Percentiles rank a stretch among this genome's conserved stretches.
These are phyloP conservation scores for Synanceia verrucosa DNA, from an alignment of 2,797 vertebrate genomes.

Conservation along the genomic window DNA sequence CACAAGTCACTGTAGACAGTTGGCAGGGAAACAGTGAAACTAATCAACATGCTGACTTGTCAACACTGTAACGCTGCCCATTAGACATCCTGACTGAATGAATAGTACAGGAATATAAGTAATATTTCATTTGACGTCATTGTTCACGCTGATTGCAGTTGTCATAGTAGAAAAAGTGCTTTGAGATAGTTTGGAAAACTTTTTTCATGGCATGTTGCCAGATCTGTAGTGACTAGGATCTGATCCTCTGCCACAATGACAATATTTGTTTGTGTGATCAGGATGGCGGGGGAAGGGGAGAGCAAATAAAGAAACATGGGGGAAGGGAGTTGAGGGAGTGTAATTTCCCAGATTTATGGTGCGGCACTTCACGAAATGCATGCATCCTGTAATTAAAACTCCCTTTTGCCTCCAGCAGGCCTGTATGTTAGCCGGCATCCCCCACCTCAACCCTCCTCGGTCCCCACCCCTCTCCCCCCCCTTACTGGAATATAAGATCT, in stretches of 20 bases:
- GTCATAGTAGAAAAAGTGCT: background rate
- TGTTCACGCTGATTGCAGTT: background rate
- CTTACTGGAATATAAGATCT: slow-evolving; percentile 73
- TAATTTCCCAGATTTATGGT: slow-evolving; percentile 83
- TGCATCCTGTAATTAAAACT: slow-evolving; percentile 87
- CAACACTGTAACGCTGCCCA: background rate
- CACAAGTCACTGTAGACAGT: slow-evolving; percentile 22
- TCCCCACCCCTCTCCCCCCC: slow-evolving; percentile 24
- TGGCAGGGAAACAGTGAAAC: slow-evolving; percentile 13
- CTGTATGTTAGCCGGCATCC: slow-evolving; percentile 70
- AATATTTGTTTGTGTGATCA: slow-evolving; percentile 72
- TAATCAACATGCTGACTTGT: background rate
- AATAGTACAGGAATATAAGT: no score
- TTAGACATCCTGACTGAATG: no score
- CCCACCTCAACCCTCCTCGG: slow-evolving; percentile 45
- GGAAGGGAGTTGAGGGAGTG: slow-evolving; percentile 51
- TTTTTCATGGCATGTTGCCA: background rate
- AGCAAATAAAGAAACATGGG: slow-evolving; percentile 62
- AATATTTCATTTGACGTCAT: background rate
- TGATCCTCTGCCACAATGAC: slow-evolving; percentile 3
- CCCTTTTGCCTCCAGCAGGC: slow-evolving; percentile 69
- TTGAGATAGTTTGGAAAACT: background rate
- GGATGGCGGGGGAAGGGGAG: slow-evolving; percentile 27
- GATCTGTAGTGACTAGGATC: slow-evolving; percentile 14
- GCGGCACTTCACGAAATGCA: slow-evolving; percentile 80